These are phyloP conservation scores for Frankliniella intonsa DNA, from an alignment of 2,888 invertebrate genomes.

Conservation along the genomic window DNA sequence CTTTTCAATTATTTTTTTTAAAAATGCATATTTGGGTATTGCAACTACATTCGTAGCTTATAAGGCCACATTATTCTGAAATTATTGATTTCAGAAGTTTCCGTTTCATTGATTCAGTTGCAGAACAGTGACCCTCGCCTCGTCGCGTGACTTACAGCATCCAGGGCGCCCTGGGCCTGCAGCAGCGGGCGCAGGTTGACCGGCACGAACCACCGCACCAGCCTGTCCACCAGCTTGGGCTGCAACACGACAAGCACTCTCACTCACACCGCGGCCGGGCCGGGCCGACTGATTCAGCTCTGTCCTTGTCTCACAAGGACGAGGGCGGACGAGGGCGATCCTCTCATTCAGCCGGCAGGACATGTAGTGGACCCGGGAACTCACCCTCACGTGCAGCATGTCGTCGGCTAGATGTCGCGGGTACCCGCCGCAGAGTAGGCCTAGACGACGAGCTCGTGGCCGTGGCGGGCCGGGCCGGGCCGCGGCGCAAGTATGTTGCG, in stretches of 20 bases:
- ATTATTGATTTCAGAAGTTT: too few relatives aligned
- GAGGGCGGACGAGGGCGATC: too few relatives aligned
- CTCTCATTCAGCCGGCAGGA: background rate
- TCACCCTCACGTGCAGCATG: too few relatives aligned
- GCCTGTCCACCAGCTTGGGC: conserved; percentile 7
- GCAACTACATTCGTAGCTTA: too few relatives aligned
- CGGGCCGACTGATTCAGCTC: too few relatives aligned
- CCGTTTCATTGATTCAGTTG: too few relatives aligned
- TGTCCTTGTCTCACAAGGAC: background rate
- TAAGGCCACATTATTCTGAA: too few relatives aligned
- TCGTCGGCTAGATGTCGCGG: too few relatives aligned
- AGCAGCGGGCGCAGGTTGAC: background rate
- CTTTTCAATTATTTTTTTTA: background rate
- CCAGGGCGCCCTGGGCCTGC: background rate
- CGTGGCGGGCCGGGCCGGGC: background rate
- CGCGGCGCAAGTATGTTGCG: background rate
- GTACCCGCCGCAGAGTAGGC: too few relatives aligned
- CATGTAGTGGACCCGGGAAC: background rate
- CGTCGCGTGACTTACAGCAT: background rate
- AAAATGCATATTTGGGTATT: too few relatives aligned
- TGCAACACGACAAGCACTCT: background rate
- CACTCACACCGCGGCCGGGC: background rate
- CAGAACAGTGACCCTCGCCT: too few relatives aligned
- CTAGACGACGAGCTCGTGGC: too few relatives aligned
- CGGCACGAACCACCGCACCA: background rate